A percentile compares a stretch with the other conserved stretches of the same genome.
phyloP scores from a whole-genome alignment of 2,797 vertebrate genomes.

The Fistularia commersonii region DNA sequence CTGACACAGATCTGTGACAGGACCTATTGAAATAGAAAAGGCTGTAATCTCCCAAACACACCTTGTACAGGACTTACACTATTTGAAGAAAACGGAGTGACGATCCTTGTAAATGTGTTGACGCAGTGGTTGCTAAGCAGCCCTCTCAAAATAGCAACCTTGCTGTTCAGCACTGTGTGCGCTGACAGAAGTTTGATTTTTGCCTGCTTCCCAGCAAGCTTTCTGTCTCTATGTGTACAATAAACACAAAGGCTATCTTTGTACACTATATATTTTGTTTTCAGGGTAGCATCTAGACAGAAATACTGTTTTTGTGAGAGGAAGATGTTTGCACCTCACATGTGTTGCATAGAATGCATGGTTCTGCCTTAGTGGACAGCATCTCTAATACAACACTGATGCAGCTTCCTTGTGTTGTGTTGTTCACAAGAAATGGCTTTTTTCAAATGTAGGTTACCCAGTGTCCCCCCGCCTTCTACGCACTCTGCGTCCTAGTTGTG shows the following conservation, averaged over 20 bases:
- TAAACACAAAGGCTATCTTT: too few relatives aligned
- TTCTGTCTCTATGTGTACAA: neutral
- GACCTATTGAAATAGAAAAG: slow-evolving; percentile 1
- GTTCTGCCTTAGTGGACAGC: too few relatives aligned
- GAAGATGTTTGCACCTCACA: neutral
- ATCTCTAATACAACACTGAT: neutral
- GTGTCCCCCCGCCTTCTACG: slow-evolving; percentile 15
- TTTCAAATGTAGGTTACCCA: slow-evolving; percentile 62
- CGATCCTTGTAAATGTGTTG: slow-evolving; percentile 48
- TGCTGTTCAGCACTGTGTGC: slow-evolving; percentile 21
- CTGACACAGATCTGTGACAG: neutral
- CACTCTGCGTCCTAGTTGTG: slow-evolving; percentile 47
- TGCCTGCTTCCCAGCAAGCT: slow-evolving; percentile 5
- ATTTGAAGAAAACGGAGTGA: slow-evolving; percentile 16
- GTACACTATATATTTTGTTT: neutral
- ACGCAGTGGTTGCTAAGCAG: slow-evolving; percentile 58
- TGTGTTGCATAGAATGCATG: too few relatives aligned
- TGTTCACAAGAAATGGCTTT: slow-evolving; percentile 35
- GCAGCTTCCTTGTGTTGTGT: slow-evolving; percentile 12
- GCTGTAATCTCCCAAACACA: slow-evolving; percentile 7
- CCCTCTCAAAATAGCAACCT: slow-evolving; percentile 55
- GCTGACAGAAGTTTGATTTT: slow-evolving; percentile 38
- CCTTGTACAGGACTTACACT: slow-evolving; percentile 12
- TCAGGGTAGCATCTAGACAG: neutral
- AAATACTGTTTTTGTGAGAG: neutral